Conservation (phyloP, 2,888 invertebrate genomes). For the Dicycla oo region DNA sequence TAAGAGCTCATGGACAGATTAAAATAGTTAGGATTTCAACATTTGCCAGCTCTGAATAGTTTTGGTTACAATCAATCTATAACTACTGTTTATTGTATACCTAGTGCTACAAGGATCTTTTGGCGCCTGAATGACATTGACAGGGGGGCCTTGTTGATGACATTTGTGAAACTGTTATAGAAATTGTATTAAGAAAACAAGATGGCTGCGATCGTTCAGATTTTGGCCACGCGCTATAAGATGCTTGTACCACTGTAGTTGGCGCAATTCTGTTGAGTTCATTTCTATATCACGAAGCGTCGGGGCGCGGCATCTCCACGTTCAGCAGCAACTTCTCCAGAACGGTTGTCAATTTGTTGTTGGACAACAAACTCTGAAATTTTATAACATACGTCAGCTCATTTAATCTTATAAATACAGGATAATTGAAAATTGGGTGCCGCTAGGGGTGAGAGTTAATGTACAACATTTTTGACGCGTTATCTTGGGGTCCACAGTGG, state of each 20-base stretch:
- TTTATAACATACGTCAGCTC: background rate
- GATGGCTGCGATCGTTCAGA: background rate
- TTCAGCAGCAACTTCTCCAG: background rate
- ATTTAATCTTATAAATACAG: background rate
- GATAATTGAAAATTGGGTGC: background rate
- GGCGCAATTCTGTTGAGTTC: too few species aligned
- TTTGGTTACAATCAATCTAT: background rate
- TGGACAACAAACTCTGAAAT: conserved; percentile 6
- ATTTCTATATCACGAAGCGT: conserved; percentile 2
- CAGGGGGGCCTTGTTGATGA: background rate
- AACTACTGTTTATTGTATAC: background rate
- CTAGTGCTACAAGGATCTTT: background rate
- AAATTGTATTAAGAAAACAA: background rate
- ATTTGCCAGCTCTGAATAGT: background rate
- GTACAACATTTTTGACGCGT: background rate
- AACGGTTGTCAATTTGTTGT: background rate
- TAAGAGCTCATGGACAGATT: too few species aligned
- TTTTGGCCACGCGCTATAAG: background rate
- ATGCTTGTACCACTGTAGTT: background rate
- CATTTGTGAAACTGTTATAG: background rate
- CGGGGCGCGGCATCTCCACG: background rate
- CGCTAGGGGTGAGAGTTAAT: background rate
- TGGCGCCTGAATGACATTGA: background rate
- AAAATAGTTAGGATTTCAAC: too few species aligned
- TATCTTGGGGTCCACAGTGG: background rate